Base-by-base conservation (phyloP, 2,888 invertebrate species). In the Corbicula japonica region DNA sequence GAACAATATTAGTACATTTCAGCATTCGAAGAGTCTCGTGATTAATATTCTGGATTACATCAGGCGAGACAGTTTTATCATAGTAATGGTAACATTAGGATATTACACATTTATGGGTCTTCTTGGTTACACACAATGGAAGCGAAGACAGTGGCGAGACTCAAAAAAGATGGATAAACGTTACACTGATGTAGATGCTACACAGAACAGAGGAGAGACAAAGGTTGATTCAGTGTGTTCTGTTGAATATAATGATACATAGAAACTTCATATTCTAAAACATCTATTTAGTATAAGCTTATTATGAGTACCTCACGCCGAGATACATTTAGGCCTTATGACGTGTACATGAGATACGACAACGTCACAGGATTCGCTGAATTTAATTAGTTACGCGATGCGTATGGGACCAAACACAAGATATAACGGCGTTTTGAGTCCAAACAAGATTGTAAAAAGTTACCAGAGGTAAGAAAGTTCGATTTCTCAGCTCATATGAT, bases 71-170 rank as follows among this genome's bases (percentile, higher is more conserved):
- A 86, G 86, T 66, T 58, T 86, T 6, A n/a, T 86, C 4, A 75
- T 79, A 3, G 58, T 85, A 70, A 26, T 80, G 0, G 41, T 86
- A 30, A 75, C 83, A 0, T 30, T 85, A 1, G 84, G 86, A n/a
- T 86, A 86, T 48, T 65, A 85, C 48, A 26, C 66, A 4, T 69
- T 81, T 23, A 84, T 85, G 83, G 75, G 69, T 10, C 21, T 74
- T 2, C 48, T 84, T 10, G 86, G 86, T 2, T 86, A 81, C 46
- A 69, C 83, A 4, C 80, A 80, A 30, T 87, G 87, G 86, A 77
- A 83, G 34, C 52, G 81, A n/a, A 70, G 77, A 54, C 46, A 68
- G 21, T 77, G 74, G 62, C 54, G 58, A 28, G 62, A 80, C 52
- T 32, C 28, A 34, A 52, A 28, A 44, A 71, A 56, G 23, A 54